Base-by-base conservation (phyloP, 2,113 vertebrate genomes). In the Rhagologus leucostigma region DNA sequence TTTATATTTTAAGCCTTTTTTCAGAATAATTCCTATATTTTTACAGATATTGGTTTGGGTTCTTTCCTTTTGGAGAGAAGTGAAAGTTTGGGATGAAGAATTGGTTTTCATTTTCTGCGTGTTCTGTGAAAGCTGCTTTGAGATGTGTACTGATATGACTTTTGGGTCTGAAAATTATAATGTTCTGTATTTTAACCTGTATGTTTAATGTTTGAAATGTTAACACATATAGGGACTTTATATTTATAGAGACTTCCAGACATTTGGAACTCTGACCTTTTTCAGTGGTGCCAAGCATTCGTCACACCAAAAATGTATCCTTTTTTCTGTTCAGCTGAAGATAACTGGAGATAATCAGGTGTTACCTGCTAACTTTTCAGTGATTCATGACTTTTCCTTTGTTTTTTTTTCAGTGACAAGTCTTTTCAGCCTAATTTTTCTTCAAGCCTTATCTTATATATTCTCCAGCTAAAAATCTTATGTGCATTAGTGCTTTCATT, bases 401-500 rank as follows among this genome's bases (percentile, higher is more conserved):
- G 5, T 0, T 16, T 53, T 70, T 7, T 55, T 57, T 33, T 6
- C 33, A 37, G 8, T n/a, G n/a, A 24, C 56, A 82, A 71, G 16
- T 35, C 20, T 82, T 92, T 84, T 47, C 62, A 87, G 56, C 29
- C 35, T 44, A 7, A 4, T 71, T 91, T 84, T 83, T 14, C 23
- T 67, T 89, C 90, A 78, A 90, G 19, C 50, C 29, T 65, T 73
- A 33, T 88, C 22, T 87, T 87, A 22, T 11, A 52, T 81, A 50
- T 68, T 77, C 56, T 62, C 9, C 15, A 52, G 23, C 35, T 60
- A 47, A 96, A 77, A 83, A 10, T 46, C 37, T 29, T 70, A 27
- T 10, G 4, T 41, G 55, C 2, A 1, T 59, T 76, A 69, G 16
- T 71, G 39, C 46, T 80, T 29, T 69, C 35, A 78, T 39, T 33